Evolutionary conservation across 2,113 vertebrate species (phyloP).

Genomic region (Petaurus breviceps): DNA sequence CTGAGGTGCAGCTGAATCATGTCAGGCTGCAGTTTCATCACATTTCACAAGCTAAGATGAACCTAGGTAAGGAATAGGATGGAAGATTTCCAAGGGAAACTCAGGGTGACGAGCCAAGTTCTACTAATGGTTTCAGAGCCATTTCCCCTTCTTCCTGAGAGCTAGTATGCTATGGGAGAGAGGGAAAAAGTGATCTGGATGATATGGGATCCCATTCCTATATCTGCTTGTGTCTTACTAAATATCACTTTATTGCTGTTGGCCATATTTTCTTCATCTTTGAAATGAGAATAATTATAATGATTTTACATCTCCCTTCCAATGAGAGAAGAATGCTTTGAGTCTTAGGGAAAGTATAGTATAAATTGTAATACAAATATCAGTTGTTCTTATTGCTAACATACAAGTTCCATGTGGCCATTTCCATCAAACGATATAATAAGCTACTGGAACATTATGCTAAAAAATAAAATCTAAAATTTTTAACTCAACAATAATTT

Average conservation of each 20-base stretch:
- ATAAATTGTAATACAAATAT: conserved; percentile 32
- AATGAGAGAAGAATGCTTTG: conserved; percentile 23
- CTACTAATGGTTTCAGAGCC: not conserved
- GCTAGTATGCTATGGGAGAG: conserved; percentile 14
- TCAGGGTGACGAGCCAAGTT: not conserved
- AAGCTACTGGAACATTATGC: not conserved
- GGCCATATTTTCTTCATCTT: conserved; percentile 41
- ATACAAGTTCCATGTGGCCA: not conserved
- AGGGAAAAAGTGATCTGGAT: conserved; percentile 6
- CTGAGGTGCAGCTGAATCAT: not conserved
- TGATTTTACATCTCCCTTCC: not conserved
- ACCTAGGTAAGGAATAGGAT: conserved; percentile 1
- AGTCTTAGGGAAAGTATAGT: conserved; percentile 15
- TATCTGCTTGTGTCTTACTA: not conserved
- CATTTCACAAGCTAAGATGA: conserved; percentile 28
- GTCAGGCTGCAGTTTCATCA: conserved; percentile 40
- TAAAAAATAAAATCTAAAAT: conserved; percentile 9
- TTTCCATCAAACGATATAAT: not conserved
- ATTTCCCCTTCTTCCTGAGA: not conserved
- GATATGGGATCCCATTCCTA: conserved; percentile 44
- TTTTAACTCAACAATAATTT: conserved; percentile 56
- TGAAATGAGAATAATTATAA: conserved; percentile 27
- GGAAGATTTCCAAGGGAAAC: conserved; percentile 13
- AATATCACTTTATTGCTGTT: conserved; percentile 18
- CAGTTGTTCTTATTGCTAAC: conserved; percentile 22